Evolutionary conservation across 2,888 invertebrate species (phyloP), one percentile per base, ranked within the genome.

Genomic region (Penaeus monodon): DNA sequence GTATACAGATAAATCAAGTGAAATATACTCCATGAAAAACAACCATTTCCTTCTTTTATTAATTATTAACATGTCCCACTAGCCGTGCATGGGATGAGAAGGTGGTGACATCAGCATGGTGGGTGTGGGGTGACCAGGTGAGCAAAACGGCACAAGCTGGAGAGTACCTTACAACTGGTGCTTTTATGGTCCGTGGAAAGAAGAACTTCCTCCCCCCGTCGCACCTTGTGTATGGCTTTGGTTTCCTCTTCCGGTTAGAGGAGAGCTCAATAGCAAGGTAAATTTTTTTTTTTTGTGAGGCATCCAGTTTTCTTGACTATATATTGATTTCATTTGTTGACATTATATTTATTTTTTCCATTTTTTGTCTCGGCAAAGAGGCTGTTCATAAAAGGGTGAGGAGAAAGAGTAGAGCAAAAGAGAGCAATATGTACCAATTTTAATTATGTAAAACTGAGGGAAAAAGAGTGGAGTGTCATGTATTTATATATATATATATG

Each of bases 1-100:
- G 17, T 1, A 57, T 57, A 44, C 10, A 57, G 17, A 14, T 17
- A 57, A 57, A 57, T 57, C 14, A 57, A 4, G 57, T 3, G 57
- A 17, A 57, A 17, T 57, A 20, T 57, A 12, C 57, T 20, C 20
- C 14, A 57, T 0, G 17, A 2, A 57, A 57, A 57, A 12, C 14
- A 57, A 57, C 57, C 17, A 57, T 20, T 57, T 57, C 57, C 76
- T 33, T 44, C 38, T 76, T 76, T 20, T 76, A 68, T 68, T 17
- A 68, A n/a, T 17, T 14, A 70, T 22, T 17, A 24, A 70, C 14
- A 1, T 29, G 57, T 29, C 65, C 65, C 29, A 20, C 29, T 92
- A 99, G 99, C 93, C 97, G 97, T 91, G 99, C 99, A 0, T 99
- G 99, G 99, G 98, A 99, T 91, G 98, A 98, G 0, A 99, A 98